These are phyloP conservation scores for Psophia crepitans DNA, from an alignment of 2,113 vertebrate species.

Conservation along the genomic window DNA sequence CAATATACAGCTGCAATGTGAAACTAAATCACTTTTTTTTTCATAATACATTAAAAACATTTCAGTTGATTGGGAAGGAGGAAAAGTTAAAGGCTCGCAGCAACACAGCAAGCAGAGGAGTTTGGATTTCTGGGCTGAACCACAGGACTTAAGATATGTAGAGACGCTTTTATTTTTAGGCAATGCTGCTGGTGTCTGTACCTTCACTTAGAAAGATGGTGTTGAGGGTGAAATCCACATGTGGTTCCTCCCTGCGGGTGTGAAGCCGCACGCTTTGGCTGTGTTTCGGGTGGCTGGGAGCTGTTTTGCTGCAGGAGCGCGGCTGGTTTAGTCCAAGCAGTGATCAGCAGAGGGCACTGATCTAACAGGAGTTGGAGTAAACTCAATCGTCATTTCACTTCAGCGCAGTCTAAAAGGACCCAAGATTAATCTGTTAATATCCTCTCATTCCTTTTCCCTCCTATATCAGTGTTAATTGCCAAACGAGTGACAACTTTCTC, in stretches of 20 bases:
- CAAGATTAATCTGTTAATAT: slow-evolving; percentile 59
- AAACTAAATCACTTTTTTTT: not conserved
- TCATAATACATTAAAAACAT: accelerated
- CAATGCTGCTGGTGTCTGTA: not conserved
- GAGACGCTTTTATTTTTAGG: not conserved
- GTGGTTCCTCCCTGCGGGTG: accelerated
- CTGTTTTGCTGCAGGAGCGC: not conserved
- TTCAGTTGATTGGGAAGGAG: not conserved
- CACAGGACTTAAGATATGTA: accelerated
- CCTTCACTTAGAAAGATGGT: not conserved
- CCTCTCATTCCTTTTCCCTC: slow-evolving; percentile 25
- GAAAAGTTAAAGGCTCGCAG: not conserved
- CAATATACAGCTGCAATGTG: not conserved
- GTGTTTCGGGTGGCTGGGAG: accelerated
- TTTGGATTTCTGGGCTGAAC: not conserved
- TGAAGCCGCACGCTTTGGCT: accelerated
- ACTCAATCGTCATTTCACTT: not conserved
- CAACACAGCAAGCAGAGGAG: not conserved
- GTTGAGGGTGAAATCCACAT: not conserved
- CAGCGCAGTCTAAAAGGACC: not conserved
- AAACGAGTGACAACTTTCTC: slow-evolving; percentile 44
- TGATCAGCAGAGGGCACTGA: slow-evolving; percentile 69
- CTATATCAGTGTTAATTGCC: slow-evolving; percentile 57
- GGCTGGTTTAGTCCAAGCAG: not conserved
- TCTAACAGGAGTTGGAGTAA: not conserved